Base-by-base conservation (phyloP, 2,888 invertebrate genomes). In the Orchestes rusci region DNA sequence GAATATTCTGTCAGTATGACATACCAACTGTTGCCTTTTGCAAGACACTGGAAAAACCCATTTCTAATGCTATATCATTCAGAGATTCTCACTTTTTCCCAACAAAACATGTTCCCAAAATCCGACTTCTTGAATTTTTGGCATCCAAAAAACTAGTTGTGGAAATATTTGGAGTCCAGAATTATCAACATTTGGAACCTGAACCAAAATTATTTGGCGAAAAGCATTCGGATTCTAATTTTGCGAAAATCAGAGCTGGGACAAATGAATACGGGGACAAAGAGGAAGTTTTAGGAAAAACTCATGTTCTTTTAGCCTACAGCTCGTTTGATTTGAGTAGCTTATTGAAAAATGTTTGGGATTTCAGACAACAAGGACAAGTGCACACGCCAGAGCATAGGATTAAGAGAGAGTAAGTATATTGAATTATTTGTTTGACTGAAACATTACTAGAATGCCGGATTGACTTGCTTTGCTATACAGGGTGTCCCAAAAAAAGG, bases 281-380 rank as follows among this genome's bases (percentile, higher is more conserved):
- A 2, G 13, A 20, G 8, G 31, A 41, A 16, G 20, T 13, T 3
- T 29, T 16, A 10, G 5, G 7, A 10, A 23, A 23, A 10, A 23
- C 23, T 2, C 27, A 48, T 1, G 43, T 51, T 2, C 27, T 55
- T 5, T 34, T 59, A 18, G 58, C 56, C 13, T 50, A 58, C 10
- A 51, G 53, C 17, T 46, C 47, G 4, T 59, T 45, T 33, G 56
- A 59, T 44, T 37, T 59, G 4, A 59, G 58, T 44, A 57, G 57
- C 2, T 45, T 59, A 16, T 30, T 58, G 12, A 50, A 50, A 16
- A 56, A 59, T 29, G 38, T 57, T 15, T 58, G 59, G 58, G 51
- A 52, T 18, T 59, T 54, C 82, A 82, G 45, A 80, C 80, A 53
- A 82, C 84, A 54, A 80, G 84, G 65, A 79, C 80, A 56, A 77